A percentile compares a stretch with the other conserved stretches of the same genome.
phyloP scores from a whole-genome alignment of 2,888 invertebrate genomes.

The Drosophila multiciliata region DNA sequence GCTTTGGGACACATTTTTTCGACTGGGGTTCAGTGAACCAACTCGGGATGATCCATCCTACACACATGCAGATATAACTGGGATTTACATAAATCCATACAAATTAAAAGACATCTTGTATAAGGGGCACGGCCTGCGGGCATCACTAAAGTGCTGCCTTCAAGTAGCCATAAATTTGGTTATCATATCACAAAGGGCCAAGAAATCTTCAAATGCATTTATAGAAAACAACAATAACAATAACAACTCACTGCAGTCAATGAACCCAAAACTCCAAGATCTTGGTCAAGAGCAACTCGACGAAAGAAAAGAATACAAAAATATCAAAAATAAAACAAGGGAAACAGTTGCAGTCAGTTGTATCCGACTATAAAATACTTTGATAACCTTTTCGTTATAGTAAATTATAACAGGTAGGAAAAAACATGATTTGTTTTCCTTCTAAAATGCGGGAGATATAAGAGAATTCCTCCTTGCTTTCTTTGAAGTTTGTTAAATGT shows the following conservation, averaged over 20 bases:
- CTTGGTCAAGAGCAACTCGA: constrained; percentile 29
- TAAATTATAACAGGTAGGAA: too few relatives aligned
- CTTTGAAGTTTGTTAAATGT: too few relatives aligned
- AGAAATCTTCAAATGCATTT: constrained; percentile 44
- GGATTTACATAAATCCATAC: constrained; percentile 64
- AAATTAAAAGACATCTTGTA: constrained; percentile 56
- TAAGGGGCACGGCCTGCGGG: constrained; percentile 34
- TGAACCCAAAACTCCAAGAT: constrained; percentile 43
- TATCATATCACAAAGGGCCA: constrained; percentile 44
- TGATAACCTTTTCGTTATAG: too few relatives aligned
- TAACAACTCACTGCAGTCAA: constrained; percentile 27
- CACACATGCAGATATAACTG: not conserved
- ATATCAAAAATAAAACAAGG: too few relatives aligned
- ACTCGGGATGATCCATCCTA: constrained; percentile 4
- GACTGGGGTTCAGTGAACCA: constrained; percentile 41
- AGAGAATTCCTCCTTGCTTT: too few relatives aligned
- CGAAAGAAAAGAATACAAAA: constrained; percentile 4
- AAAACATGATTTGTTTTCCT: too few relatives aligned
- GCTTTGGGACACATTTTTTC: not conserved
- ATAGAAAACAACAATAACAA: not conserved
- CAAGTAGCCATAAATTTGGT: constrained; percentile 64
- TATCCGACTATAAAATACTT: too few relatives aligned
- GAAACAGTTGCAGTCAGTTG: too few relatives aligned
- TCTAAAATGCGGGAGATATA: too few relatives aligned
- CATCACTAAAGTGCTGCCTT: constrained; percentile 50